Base-by-base conservation (phyloP, 2,797 vertebrate species). In the Limosa lapponica region DNA sequence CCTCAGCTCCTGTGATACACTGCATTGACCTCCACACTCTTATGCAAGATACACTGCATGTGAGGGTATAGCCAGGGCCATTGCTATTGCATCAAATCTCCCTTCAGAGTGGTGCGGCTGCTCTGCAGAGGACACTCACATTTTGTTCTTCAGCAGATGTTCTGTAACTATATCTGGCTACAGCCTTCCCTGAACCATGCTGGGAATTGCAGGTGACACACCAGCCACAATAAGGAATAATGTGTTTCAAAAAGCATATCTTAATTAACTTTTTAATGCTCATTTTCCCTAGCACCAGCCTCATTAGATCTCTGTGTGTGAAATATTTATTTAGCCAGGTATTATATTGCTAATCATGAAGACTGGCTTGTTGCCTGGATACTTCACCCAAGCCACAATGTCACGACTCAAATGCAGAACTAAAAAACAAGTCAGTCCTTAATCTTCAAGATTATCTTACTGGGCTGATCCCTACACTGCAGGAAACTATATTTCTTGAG, bases 361-460 rank as follows among this genome's bases (percentile, higher is more conserved):
- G 86, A 72, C 82, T 93, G 82, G 36, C 67, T 96, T 93, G 92
- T 96, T 97, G 94, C 96, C 91, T 90, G 82, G 93, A 67, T 96
- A 93, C 90, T 95, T 97, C 61, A 77, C n/a, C 58, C 82, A 80
- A 87, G 71, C 44, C 80, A 75, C 89, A 95, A 78, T 87, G 87
- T 88, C 89, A 93, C 4, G 8, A 62, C 64, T 91, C 88, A 91
- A 82, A 94, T 36, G 65, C 36, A 96, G 86, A 82, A 67, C 64
- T 89, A 10, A 92, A 92, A 93, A 87, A 8, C 66, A 95, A 92
- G 48, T 87, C 28, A 39, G 32, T 83, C 52, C 72, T 84, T 92
- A 65, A 82, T 95, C 86, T 93, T 85, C 66, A 79, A 59, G 59
- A 82, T 86, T 83, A 70, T 85, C 58, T 39, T 41, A 39, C 72